Evolutionary conservation across 2,888 invertebrate species (phyloP), one percentile per base, ranked within the genome.

Genomic region (Andrena minutula): DNA sequence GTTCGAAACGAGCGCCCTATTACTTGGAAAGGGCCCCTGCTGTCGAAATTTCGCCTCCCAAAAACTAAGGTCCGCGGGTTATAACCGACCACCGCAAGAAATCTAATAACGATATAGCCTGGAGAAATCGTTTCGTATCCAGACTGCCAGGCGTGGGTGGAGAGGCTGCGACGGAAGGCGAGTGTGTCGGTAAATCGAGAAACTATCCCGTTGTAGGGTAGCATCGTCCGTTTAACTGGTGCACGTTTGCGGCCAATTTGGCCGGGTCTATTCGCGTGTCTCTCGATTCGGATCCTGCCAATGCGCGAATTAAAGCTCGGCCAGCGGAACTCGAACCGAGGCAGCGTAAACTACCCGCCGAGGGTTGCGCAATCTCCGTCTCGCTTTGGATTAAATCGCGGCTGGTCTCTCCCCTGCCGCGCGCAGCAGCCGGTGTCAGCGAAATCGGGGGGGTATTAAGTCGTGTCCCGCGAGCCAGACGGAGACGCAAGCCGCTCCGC

Each of bases 221-320:
- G 16, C 30, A 28, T 58, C 71, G 71, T 71, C 70, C 71, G 72
- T 70, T 83, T 83, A 87, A 79, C 77, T 72, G 66, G 86, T 78
- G 81, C 68, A 61, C 75, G 76, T 83, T 85, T 68, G 58, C 71
- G 83, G 83, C 76, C 83, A 87, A 87, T 87, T 85, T 87, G 76
- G 68, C 83, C 56, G 71, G 47, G 49, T 41, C 41, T 41, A 41
- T 77, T 76, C 77, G 83, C 76, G 63, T 83, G 74, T 79, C 77
- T 49, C 75, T 64, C 73, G 75, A 76, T 80, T 81, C 79, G 79
- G 68, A 75, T 79, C 74, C 85, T 78, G 79, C 73, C 85, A 85
- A 87, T 79, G 72, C 71, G 70, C 71, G 84, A 81, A 84, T 87
- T 86, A 82, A 87, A 79, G 73, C 82, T 76, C 64, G 78, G 56